phyloP scores from a whole-genome alignment of 2,888 invertebrate species.

The Drosophila prostipennis region DNA sequence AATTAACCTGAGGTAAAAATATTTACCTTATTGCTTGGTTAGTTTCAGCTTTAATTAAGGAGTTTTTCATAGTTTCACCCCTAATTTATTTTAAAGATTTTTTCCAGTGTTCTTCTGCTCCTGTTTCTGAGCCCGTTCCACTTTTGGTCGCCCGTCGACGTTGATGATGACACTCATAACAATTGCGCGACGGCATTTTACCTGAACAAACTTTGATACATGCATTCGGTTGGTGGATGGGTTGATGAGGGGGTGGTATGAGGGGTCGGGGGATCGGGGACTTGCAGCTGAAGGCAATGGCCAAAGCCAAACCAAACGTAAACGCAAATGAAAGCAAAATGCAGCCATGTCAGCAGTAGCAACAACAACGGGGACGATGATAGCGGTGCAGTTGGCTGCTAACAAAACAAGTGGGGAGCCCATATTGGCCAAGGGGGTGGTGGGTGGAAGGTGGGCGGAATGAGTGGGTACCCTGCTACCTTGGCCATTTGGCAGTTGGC shows the following conservation, averaged over 20 bases:
- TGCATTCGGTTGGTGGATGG: slow-evolving; percentile 27
- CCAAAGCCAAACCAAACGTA: slow-evolving; percentile 68
- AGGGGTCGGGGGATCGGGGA: background rate
- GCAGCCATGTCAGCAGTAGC: slow-evolving; percentile 58
- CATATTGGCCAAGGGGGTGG: slow-evolving; percentile 2
- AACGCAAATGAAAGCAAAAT: slow-evolving; percentile 74
- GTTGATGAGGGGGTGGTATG: background rate
- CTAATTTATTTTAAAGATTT: background rate
- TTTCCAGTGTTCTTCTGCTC: slow-evolving; percentile 13
- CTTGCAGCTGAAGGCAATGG: slow-evolving; percentile 64
- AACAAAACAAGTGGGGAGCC: slow-evolving; percentile 63
- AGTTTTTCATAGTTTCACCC: too few relatives aligned
- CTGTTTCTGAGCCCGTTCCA: slow-evolving; percentile 30
- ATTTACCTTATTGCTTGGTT: too few relatives aligned
- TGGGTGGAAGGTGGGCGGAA: background rate
- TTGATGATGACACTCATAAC: slow-evolving; percentile 77
- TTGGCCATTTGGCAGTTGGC: slow-evolving; percentile 68
- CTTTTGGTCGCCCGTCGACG: slow-evolving; percentile 33
- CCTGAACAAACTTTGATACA: slow-evolving; percentile 80
- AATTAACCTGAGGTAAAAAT: too few relatives aligned
- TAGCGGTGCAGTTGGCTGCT: slow-evolving; percentile 55
- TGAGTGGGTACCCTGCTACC: slow-evolving; percentile 4
- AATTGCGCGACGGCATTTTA: slow-evolving; percentile 71
- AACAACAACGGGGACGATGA: slow-evolving; percentile 49
- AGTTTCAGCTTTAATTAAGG: too few relatives aligned